Conservation (phyloP, 2,888 invertebrate species). For the Megastigmus dorsalis region DNA sequence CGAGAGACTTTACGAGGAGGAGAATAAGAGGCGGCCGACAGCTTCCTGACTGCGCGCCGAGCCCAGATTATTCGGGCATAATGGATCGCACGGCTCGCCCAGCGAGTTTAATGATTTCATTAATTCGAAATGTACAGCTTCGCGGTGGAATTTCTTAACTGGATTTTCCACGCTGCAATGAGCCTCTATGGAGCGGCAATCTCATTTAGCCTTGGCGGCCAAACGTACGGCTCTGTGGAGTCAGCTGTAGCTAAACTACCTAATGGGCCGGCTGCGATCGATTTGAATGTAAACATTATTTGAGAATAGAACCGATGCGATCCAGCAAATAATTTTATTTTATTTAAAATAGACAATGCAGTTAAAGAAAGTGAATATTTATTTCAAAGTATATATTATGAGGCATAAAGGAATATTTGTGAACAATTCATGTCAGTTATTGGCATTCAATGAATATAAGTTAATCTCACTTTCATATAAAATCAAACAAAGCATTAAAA, state of each 20-base stretch:
- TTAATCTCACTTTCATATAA: no score
- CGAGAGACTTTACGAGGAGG: not conserved
- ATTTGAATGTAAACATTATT: conserved; percentile 12
- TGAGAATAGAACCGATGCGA: no score
- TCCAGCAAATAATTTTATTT: no score
- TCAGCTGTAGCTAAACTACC: no score
- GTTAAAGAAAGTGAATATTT: not conserved
- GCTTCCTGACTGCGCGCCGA: conserved; percentile 18
- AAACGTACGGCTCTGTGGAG: no score
- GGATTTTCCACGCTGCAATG: conserved; percentile 50
- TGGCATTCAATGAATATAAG: no score
- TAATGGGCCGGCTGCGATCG: no score
- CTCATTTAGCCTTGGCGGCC: no score
- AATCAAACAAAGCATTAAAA: no score
- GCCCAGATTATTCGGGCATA: conserved; percentile 15
- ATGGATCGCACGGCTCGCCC: conserved; percentile 24
- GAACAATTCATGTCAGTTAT: not conserved
- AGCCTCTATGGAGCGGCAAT: not conserved
- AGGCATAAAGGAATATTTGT: not conserved
- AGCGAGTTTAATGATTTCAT: conserved; percentile 41
- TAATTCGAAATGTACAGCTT: conserved; percentile 47
- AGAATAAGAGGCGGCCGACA: not conserved
- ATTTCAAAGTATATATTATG: not conserved
- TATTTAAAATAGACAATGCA: no score
- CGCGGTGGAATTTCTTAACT: conserved; percentile 45